Percentiles rank a stretch among this genome's conserved stretches.
Evolutionary conservation across 2,888 invertebrate genomes (phyloP).

Genomic region (Drosophila tanythrix): DNA sequence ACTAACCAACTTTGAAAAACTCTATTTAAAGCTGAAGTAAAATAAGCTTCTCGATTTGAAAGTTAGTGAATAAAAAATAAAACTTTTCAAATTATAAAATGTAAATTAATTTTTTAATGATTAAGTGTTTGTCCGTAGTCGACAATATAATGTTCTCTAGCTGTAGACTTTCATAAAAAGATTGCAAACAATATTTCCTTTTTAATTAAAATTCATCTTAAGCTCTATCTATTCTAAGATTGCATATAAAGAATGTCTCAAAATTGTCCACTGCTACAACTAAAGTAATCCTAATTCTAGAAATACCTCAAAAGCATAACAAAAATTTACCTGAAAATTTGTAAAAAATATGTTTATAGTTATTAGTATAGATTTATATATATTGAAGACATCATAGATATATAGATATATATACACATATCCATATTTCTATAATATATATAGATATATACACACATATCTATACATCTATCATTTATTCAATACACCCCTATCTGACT

Average conservation of each 20-base stretch:
- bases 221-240: neutral
- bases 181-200: neutral
- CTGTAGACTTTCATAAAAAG: neutral
- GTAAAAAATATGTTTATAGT: neutral
- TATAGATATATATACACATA: neutral
- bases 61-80: neutral
- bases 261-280: neutral
- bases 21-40: neutral
- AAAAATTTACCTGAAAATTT: no score
- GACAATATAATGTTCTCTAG: neutral
- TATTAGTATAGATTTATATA: neutral
- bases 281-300: neutral
- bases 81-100: rapidly evolving
- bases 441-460: neutral
- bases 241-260: neutral
- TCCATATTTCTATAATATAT: neutral
- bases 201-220: neutral
- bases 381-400: neutral
- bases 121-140: neutral
- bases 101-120: neutral
- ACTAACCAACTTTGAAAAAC: no score
- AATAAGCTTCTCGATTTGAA: neutral
- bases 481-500: neutral
- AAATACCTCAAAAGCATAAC: neutral
- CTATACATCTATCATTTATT: neutral